A percentile compares a stretch with the other conserved stretches of the same genome.
Evolutionary conservation across 2,888 invertebrate species (phyloP).

Genomic region (Xanthia icteritia): DNA sequence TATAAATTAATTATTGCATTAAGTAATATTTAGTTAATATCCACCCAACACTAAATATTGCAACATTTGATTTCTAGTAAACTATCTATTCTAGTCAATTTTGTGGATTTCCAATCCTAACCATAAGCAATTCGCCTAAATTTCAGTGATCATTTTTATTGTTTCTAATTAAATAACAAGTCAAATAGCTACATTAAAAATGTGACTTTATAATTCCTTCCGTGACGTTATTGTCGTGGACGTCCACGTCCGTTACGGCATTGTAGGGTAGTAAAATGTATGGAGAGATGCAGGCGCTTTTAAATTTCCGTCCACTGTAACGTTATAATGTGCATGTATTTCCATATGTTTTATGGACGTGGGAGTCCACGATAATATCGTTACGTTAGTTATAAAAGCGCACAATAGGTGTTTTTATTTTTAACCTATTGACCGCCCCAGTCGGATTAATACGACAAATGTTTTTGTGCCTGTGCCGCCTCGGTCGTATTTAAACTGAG

Average conservation of each 20-base stretch:
- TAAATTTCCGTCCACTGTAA: too few species aligned
- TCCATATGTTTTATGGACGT: too few species aligned
- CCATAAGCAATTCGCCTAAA: background rate
- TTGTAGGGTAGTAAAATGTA: too few species aligned
- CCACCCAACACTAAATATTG: conserved; percentile 24
- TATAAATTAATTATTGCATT: conserved; percentile 36
- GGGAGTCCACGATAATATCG: too few species aligned
- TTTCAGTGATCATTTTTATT: background rate
- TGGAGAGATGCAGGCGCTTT: too few species aligned
- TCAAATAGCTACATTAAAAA: conserved; percentile 8
- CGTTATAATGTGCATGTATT: too few species aligned
- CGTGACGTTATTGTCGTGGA: too few species aligned
- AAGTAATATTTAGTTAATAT: conserved; percentile 22
- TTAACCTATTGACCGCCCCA: background rate
- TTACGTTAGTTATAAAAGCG: too few species aligned
- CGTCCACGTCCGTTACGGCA: too few species aligned
- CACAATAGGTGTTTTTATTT: background rate
- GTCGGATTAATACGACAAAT: too few species aligned
- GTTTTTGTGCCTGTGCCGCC: too few species aligned
- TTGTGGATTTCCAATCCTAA: conserved; percentile 17
- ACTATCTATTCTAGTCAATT: conserved; percentile 17
- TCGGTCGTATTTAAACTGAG: too few species aligned
- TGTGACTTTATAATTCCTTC: background rate
- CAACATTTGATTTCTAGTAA: conserved; percentile 24
- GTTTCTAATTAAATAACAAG: background rate